Base-by-base conservation (phyloP, 2,113 vertebrate species). In the Aepyceros melampus region DNA sequence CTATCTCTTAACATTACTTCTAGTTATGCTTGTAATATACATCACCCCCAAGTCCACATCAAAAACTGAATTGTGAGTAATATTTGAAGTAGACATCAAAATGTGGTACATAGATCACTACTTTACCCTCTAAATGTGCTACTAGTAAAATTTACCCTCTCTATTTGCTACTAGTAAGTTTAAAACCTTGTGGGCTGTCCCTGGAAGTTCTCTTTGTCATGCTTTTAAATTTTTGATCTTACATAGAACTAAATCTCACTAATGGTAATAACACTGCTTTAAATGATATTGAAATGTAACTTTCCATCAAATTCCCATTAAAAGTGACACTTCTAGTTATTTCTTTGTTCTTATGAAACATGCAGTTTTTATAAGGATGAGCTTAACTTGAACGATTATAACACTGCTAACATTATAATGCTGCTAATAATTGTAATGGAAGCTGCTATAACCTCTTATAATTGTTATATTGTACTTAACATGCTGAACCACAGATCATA, bases 281-380 rank as follows among this genome's bases (percentile, higher is more conserved):
- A 56, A 13, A 82, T 92, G 55, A 96, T 88, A 62, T 4, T 64
- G 16, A 97, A 97, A 87, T 92, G 94, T n/a, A 97, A 91, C 43
- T 90, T 95, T 95, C 31, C 31, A 92, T 93, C 53, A 94, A 60
- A 90, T 96, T 97, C 58, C 47, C 60, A 97, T 95, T 94, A 95
- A 94, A 94, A 67, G 19, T 91, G 64, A 51, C 58, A 83, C 49
- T 92, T 96, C 36, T 81, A n/a, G 25, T 89, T 55, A 91, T 64
- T 85, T 95, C 62, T 85, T 51, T 93, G 31, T 87, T 71, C 85
- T 82, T 86, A 90, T 14, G 45, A 95, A 92, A 6, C 21, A 95
- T 45, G 14, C 10, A 87, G 40, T 85, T 92, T 91, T 82, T 90
- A 87, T 45, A 92, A 97, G 55, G 7, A 90, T 91, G 78, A 97